Conservation (phyloP, 2,113 vertebrate species). For the Scolopax mira region DNA sequence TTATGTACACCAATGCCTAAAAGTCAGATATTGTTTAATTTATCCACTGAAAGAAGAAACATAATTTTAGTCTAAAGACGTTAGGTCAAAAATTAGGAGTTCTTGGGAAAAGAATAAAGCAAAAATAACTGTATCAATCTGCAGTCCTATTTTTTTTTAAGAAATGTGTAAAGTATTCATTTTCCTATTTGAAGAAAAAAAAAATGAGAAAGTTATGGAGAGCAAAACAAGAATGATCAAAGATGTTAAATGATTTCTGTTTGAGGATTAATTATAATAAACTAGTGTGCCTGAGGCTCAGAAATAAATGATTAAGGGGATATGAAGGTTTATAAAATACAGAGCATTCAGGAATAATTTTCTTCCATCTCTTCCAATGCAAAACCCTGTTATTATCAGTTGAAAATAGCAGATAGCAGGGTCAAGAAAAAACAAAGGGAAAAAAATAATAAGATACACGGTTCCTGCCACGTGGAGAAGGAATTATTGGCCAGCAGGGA, state of each 20-base stretch:
- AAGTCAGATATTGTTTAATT: background rate
- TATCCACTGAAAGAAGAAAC: background rate
- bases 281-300: background rate
- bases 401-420: background rate
- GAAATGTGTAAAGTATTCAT: background rate
- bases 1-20: background rate
- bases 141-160: background rate
- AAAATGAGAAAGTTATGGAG: background rate
- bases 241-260: background rate
- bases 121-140: background rate
- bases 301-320: background rate
- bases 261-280: slow-evolving; percentile 16
- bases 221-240: background rate
- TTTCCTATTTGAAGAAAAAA: background rate
- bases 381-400: background rate
- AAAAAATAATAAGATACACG: rapidly evolving
- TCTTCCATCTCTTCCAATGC: background rate
- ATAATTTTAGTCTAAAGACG: background rate
- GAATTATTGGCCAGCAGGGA: background rate
- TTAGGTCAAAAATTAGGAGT: background rate
- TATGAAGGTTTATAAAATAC: background rate
- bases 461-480: background rate
- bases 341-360: background rate
- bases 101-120: background rate
- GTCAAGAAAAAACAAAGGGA: background rate